These are phyloP conservation scores for Malaclemys terrapin DNA, from an alignment of 2,113 vertebrate genomes.

Conservation along the genomic window DNA sequence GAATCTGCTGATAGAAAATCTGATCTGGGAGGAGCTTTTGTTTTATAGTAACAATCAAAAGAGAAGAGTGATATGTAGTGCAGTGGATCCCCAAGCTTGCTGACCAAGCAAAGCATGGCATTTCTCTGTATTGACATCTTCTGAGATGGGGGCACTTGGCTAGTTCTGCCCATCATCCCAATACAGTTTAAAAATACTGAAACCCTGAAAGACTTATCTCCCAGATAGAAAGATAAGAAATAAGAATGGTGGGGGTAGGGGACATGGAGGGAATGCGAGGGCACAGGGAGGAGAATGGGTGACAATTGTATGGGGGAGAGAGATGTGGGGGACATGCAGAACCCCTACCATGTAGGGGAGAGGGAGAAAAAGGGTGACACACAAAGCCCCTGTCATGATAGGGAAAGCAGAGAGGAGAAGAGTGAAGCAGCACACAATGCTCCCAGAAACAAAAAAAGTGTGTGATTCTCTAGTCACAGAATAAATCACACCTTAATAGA, in stretches of 20 bases:
- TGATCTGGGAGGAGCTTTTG: constrained; percentile 54
- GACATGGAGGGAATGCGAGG: neutral
- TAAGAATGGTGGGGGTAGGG: neutral
- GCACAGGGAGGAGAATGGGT: neutral
- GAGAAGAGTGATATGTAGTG: neutral
- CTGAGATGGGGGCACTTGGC: too few relatives aligned
- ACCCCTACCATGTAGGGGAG: neutral
- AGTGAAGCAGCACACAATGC: neutral
- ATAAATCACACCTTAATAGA: constrained; percentile 18
- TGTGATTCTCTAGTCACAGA: neutral
- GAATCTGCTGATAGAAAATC: constrained; percentile 11
- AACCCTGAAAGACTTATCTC: neutral
- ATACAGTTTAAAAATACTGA: neutral
- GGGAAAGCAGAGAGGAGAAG: too few relatives aligned
- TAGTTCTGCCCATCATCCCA: neutral
- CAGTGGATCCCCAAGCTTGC: neutral
- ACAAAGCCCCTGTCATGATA: neutral
- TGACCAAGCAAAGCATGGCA: neutral
- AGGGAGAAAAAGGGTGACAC: neutral
- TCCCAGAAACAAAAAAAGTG: neutral
- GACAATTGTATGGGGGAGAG: neutral
- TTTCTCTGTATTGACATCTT: neutral
- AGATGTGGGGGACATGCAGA: too few relatives aligned
- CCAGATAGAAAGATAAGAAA: neutral
- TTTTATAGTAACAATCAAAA: neutral